phyloP scores from a whole-genome alignment of 2,113 vertebrate species.

The Furnarius figulus region DNA sequence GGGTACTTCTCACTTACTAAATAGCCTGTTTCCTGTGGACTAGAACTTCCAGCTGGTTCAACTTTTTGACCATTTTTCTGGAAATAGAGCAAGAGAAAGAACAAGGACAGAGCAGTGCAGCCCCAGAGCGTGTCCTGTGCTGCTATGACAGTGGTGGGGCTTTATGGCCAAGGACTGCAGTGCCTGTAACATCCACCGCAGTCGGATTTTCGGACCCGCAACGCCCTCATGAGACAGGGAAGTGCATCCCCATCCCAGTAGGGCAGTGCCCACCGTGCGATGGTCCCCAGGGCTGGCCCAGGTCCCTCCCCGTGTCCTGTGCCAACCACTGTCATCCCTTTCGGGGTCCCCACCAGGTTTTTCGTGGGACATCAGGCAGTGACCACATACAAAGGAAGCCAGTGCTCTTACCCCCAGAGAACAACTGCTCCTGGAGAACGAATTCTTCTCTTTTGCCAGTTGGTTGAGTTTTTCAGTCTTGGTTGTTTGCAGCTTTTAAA shows the following conservation, averaged over 20 bases:
- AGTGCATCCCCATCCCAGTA: rapidly evolving
- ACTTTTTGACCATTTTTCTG: not conserved
- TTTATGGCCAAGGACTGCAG: not conserved
- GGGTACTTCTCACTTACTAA: not conserved
- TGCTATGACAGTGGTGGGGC: not conserved
- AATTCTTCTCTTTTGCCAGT: not conserved
- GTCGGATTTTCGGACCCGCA: not conserved
- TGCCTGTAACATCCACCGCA: not conserved
- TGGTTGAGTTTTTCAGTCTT: not conserved
- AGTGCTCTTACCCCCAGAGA: not conserved
- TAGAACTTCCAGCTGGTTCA: not conserved
- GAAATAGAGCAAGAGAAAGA: not conserved
- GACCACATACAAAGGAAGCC: rapidly evolving
- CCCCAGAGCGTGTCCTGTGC: not conserved
- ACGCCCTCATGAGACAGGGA: not conserved
- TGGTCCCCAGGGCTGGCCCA: rapidly evolving
- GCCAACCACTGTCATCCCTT: not conserved
- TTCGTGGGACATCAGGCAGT: too few relatives aligned
- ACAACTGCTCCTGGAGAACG: not conserved
- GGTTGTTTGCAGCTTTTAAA: not conserved
- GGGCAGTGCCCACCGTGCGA: rapidly evolving
- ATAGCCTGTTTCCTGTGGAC: not conserved
- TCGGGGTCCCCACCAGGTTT: not conserved
- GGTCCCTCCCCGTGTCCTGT: not conserved
- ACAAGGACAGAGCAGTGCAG: rapidly evolving